Conservation (phyloP, 1,140 invertebrate genomes). For the Oryzaephilus surinamensis region DNA sequence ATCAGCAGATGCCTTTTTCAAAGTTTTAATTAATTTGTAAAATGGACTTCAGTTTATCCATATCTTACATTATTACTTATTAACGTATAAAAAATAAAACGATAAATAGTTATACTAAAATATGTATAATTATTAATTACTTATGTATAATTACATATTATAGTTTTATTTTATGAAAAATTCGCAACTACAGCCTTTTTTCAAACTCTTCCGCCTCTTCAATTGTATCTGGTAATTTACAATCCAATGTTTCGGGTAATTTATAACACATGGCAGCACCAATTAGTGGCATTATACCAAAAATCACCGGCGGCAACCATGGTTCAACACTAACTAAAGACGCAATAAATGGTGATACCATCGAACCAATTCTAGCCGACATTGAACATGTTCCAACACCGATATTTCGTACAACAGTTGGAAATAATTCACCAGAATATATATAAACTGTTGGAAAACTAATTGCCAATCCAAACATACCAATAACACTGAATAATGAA, state of each 20-base stretch:
- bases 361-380: constrained; percentile 55
- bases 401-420: constrained; percentile 55
- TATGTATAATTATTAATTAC: too few relatives aligned
- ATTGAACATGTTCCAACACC: constrained; percentile 56
- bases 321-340: constrained; percentile 30
- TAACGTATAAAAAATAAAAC: too few relatives aligned
- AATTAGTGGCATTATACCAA: constrained; percentile 53
- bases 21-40: too few relatives aligned
- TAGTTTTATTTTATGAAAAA: too few relatives aligned
- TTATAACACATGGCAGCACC: constrained; percentile 52
- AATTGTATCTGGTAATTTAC: constrained; percentile 62
- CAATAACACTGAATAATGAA: constrained; percentile 48
- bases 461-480: constrained; percentile 56
- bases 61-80: too few relatives aligned
- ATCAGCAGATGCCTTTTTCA: too few relatives aligned
- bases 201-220: constrained; percentile 54
- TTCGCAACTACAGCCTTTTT: too few relatives aligned
- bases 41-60: too few relatives aligned
- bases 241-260: constrained; percentile 65
- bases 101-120: too few relatives aligned
- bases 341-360: constrained; percentile 53
- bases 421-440: constrained; percentile 57
- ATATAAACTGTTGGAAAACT: constrained; percentile 56
- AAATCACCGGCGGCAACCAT: constrained; percentile 56
- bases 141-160: too few relatives aligned